These are phyloP conservation scores for Lepisosteus oculatus DNA, from an alignment of 2,113 vertebrate species.

Conservation along the genomic window DNA sequence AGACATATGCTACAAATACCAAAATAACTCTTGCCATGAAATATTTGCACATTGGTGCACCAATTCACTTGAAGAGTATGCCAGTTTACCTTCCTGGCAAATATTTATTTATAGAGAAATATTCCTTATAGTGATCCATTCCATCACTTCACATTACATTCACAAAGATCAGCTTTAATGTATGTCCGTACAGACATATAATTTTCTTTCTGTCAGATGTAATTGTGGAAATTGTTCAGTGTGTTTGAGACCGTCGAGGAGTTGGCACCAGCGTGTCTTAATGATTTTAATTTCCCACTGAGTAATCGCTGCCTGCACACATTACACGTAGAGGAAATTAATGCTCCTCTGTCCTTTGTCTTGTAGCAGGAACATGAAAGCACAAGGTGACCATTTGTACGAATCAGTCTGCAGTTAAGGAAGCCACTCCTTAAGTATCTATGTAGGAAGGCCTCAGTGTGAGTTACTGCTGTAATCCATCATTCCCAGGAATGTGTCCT, in stretches of 20 bases:
- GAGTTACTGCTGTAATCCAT: conserved; percentile 27
- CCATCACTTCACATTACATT: too few relatives aligned
- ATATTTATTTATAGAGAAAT: too few relatives aligned
- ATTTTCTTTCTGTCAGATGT: too few relatives aligned
- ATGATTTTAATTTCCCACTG: neutral
- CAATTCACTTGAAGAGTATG: too few relatives aligned
- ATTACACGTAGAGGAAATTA: conserved; percentile 11
- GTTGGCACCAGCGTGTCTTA: neutral
- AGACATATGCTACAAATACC: too few relatives aligned
- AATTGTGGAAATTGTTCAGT: too few relatives aligned
- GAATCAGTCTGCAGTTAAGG: neutral
- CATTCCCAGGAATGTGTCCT: conserved; percentile 13
- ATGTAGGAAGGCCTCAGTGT: conserved; percentile 19
- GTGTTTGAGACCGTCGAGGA: neutral
- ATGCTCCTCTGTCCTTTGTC: neutral
- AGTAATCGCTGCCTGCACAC: conserved; percentile 5
- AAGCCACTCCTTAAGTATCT: neutral
- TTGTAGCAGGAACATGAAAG: conserved; percentile 4
- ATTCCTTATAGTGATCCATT: too few relatives aligned
- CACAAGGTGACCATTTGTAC: conserved; percentile 20
- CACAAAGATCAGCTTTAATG: too few relatives aligned
- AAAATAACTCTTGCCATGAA: too few relatives aligned
- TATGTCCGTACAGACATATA: too few relatives aligned
- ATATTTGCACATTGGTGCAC: too few relatives aligned
- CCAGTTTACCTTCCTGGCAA: too few relatives aligned